Evolutionary conservation across 1,140 invertebrate genomes (phyloP).

Genomic region (Portunus trituberculatus): DNA sequence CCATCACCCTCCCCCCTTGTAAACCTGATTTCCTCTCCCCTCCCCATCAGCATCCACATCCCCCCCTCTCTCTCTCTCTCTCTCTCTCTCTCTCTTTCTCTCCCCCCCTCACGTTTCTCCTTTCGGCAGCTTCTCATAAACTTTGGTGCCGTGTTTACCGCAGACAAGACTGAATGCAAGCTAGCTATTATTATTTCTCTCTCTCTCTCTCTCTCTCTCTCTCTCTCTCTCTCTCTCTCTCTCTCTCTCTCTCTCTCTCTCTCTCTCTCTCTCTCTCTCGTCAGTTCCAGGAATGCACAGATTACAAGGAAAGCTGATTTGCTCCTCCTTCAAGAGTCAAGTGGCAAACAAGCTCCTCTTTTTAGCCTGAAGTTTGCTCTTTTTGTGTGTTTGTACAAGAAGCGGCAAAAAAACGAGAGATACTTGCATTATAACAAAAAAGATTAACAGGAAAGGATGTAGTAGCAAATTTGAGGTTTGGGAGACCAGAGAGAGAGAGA

Average conservation of each 20-base stretch:
- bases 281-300: neutral
- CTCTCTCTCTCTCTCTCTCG: neutral
- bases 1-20: neutral
- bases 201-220: slow-evolving; percentile 38
- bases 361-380: neutral
- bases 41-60: neutral
- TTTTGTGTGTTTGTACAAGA: neutral
- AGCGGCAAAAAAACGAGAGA: neutral
- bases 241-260: neutral
- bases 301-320: neutral
- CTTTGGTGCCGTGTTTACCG: no score
- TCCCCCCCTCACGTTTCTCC: neutral
- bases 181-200: neutral
- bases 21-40: neutral
- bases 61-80: slow-evolving; percentile 9
- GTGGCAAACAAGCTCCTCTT: neutral
- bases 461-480: no score
- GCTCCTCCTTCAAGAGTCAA: neutral
- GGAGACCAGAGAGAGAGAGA: neutral
- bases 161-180: no score
- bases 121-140: no score
- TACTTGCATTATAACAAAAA: neutral
- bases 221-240: slow-evolving; percentile 34
- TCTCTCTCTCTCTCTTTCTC: neutral
- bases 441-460: neutral